Evolutionary conservation across 2,113 vertebrate species (phyloP).

Genomic region (Callocephalon fimbriatum): DNA sequence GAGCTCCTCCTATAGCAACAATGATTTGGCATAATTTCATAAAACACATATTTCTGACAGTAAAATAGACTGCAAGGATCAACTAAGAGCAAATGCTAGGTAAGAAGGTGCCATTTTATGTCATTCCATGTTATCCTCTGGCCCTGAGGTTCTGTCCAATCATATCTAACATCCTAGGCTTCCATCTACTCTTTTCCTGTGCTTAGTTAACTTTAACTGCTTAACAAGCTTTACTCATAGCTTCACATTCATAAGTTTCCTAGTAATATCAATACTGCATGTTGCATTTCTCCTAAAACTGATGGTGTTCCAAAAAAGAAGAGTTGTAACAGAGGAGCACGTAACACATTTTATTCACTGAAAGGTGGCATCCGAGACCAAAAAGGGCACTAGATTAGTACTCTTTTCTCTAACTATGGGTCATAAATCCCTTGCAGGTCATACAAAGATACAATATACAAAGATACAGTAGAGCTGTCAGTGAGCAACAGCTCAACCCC

Average conservation of each 20-base stretch:
- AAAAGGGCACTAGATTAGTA: neutral
- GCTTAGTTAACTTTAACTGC: neutral
- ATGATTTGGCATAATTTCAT: neutral
- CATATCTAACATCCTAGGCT: rapidly evolving
- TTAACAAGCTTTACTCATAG: neutral
- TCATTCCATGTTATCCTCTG: neutral
- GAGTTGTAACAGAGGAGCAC: neutral
- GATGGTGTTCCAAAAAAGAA: neutral
- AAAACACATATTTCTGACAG: neutral
- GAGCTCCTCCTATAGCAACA: neutral
- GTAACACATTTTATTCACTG: neutral
- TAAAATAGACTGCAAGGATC: neutral
- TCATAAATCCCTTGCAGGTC: neutral
- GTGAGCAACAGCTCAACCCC: neutral
- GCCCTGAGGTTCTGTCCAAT: neutral
- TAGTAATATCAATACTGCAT: neutral
- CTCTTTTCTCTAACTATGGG: neutral
- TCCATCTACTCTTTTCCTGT: neutral
- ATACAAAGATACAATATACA: neutral
- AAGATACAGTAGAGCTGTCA: neutral
- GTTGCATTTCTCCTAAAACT: neutral
- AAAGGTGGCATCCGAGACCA: neutral
- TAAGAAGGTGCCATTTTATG: neutral
- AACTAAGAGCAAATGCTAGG: neutral
- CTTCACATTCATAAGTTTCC: neutral